These are phyloP conservation scores for Drosophila dives DNA, from an alignment of 2,888 invertebrate species.

Conservation along the genomic window DNA sequence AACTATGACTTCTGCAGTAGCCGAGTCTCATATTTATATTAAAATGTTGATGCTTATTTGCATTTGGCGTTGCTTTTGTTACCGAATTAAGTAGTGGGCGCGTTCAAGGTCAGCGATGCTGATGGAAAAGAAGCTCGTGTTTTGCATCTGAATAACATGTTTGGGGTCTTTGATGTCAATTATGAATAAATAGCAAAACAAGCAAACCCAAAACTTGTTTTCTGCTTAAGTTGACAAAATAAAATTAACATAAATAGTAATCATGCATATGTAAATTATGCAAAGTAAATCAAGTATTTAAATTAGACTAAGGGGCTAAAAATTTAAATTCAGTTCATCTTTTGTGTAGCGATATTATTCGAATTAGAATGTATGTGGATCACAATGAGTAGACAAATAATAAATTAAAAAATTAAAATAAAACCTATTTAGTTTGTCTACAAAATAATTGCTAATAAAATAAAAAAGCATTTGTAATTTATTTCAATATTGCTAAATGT, in stretches of 20 bases:
- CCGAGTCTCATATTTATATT: slow-evolving; percentile 19
- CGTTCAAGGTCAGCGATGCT: slow-evolving; percentile 23
- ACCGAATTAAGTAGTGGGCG: slow-evolving; percentile 7
- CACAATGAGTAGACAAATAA: background rate
- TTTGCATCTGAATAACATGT: slow-evolving; percentile 8
- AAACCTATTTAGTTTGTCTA: background rate
- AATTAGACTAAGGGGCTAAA: background rate
- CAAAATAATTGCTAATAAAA: background rate
- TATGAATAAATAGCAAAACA: background rate
- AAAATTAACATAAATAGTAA: slow-evolving; percentile 3
- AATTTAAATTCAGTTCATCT: slow-evolving; percentile 1
- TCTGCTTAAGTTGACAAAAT: slow-evolving; percentile 8
- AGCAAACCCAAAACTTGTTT: slow-evolving; percentile 29
- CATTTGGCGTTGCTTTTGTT: slow-evolving; percentile 11
- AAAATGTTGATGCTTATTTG: slow-evolving; percentile 5
- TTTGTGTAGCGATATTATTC: background rate
- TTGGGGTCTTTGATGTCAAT: background rate
- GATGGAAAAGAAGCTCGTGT: slow-evolving; percentile 3
- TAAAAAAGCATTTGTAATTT: background rate
- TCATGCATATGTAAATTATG: slow-evolving; percentile 23
- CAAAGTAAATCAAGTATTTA: slow-evolving; percentile 22
- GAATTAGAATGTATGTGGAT: background rate
- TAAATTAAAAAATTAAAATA: background rate
- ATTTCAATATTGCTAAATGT: too few species aligned
- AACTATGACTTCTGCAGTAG: slow-evolving; percentile 17